Conservation (phyloP, 2,113 vertebrate genomes). For the Elaphurus davidianus region DNA sequence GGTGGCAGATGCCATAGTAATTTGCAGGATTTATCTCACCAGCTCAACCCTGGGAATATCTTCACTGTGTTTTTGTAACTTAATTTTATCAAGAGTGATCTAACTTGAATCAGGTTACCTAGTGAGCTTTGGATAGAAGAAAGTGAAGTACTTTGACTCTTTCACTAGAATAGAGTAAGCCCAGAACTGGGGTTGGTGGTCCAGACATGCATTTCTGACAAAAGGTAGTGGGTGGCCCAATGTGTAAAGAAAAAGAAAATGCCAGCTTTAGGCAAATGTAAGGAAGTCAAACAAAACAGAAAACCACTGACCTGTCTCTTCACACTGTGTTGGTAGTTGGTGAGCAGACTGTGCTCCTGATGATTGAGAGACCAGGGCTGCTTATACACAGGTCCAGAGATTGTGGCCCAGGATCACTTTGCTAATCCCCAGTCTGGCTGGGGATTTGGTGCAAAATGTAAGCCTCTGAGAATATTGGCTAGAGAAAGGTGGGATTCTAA, state of each 20-base stretch:
- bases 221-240: background rate
- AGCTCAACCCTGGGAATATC: background rate
- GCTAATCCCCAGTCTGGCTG: background rate
- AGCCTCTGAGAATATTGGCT: background rate
- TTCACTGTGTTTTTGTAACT: background rate
- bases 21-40: background rate
- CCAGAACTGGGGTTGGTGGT: background rate
- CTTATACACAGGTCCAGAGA: background rate
- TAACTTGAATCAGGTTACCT: background rate
- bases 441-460: background rate
- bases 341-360: background rate
- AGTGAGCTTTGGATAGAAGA: background rate
- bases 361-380: fast-evolving
- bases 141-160: background rate
- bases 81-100: background rate
- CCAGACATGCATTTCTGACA: background rate
- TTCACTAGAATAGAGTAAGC: background rate
- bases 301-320: background rate
- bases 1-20: background rate
- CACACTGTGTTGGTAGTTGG: background rate
- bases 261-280: background rate
- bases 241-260: background rate
- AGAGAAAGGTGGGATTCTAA: background rate
- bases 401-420: background rate
- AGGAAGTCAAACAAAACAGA: background rate